Percentiles rank a stretch among this genome's conserved stretches.
Evolutionary conservation across 1,140 invertebrate genomes (phyloP).

Genomic region (Maconellicoccus hirsutus): DNA sequence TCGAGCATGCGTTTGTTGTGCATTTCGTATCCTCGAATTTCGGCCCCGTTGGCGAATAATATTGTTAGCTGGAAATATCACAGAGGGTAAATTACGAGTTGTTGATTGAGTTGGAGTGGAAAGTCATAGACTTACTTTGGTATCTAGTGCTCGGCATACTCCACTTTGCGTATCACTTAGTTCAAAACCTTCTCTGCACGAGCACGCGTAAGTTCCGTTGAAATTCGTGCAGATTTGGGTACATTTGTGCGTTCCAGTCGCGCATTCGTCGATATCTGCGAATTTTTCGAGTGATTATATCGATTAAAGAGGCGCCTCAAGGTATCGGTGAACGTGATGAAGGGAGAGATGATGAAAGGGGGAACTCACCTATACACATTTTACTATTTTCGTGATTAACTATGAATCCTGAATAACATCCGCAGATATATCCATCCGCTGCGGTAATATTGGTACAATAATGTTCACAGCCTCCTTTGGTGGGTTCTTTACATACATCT

Average conservation of each 20-base stretch:
- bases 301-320: too few species aligned
- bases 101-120: too few species aligned
- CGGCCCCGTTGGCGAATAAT: conserved; percentile 58
- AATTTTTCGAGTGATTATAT: conserved; percentile 11
- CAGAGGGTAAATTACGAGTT: too few species aligned
- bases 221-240: conserved; percentile 83
- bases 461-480: conserved; percentile 85
- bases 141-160: conserved; percentile 59
- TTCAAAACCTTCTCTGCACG: conserved; percentile 70
- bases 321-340: too few species aligned
- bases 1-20: conserved; percentile 55
- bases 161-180: conserved; percentile 61
- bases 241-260: conserved; percentile 68
- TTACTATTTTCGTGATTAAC: conserved; percentile 61
- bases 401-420: conserved; percentile 80
- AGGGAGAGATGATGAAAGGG: too few species aligned
- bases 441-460: conserved; percentile 74
- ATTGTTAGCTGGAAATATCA: conserved; percentile 27
- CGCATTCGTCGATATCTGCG: conserved; percentile 81
- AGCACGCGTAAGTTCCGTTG: conserved; percentile 84
- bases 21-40: conserved; percentile 64
- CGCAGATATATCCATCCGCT: conserved; percentile 69
- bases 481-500: conserved; percentile 52
- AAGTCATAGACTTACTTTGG: conserved; percentile 39
- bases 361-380: conserved; percentile 47